A percentile compares a stretch with the other conserved stretches of the same genome.
Evolutionary conservation across 2,113 vertebrate species (phyloP).

Genomic region (Zapus hudsonius): DNA sequence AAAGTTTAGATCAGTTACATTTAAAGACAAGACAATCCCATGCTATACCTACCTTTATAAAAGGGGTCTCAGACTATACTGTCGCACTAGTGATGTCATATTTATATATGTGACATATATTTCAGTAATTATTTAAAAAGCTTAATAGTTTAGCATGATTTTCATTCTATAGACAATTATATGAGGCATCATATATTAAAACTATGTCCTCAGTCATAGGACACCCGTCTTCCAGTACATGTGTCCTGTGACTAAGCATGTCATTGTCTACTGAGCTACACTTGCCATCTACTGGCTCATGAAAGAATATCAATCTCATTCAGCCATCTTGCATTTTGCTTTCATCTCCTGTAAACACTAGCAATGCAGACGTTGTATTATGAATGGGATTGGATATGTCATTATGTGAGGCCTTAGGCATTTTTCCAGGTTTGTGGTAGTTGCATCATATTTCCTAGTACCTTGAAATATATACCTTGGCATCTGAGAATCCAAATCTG

Average conservation of each 20-base stretch:
- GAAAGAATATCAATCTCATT: background rate
- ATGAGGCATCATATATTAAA: too few relatives aligned
- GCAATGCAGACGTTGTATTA: background rate
- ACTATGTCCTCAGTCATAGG: too few relatives aligned
- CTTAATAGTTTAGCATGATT: background rate
- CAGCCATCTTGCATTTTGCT: background rate
- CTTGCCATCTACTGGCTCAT: conserved; percentile 49
- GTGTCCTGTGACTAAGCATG: background rate
- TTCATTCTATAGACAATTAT: too few relatives aligned
- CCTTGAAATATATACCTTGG: background rate
- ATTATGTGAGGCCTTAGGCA: background rate
- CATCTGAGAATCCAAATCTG: background rate
- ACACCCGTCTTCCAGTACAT: background rate
- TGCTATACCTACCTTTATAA: background rate
- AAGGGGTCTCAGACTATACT: background rate
- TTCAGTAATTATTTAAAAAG: conserved; percentile 10
- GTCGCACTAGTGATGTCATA: background rate
- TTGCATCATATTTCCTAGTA: background rate
- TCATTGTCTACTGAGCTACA: conserved; percentile 10
- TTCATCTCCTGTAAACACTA: background rate
- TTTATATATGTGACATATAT: conserved; percentile 28
- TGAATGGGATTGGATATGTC: conserved; percentile 27
- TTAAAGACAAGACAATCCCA: background rate
- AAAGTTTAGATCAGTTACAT: background rate
- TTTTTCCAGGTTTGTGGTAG: background rate